Conservation (phyloP, 2,888 invertebrate species). For the Tanytarsus gracilentus region DNA sequence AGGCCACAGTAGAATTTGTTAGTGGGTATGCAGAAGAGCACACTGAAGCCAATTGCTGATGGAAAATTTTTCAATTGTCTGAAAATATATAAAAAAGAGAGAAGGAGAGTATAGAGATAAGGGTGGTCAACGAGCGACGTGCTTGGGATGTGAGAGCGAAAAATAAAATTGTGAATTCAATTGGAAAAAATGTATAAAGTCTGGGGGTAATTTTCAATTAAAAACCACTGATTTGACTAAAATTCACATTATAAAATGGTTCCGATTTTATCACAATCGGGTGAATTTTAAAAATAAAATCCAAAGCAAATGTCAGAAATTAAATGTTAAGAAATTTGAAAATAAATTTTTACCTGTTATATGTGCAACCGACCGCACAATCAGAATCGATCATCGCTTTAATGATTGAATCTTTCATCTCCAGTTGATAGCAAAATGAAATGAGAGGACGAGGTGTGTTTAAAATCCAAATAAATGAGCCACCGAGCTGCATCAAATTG, state of each 20-base stretch:
- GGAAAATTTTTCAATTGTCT: conserved; percentile 37
- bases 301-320: neutral
- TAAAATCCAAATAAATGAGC: conserved; percentile 34
- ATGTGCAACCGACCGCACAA: conserved; percentile 40
- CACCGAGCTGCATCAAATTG: conserved; percentile 39
- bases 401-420: conserved; percentile 37
- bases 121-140: neutral
- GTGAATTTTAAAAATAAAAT: neutral
- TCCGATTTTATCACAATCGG: neutral
- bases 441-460: conserved; percentile 38
- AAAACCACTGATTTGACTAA: neutral
- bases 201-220: neutral
- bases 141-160: neutral
- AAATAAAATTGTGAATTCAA: neutral
- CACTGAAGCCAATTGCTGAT: conserved; percentile 38
- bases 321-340: neutral
- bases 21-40: conserved; percentile 37
- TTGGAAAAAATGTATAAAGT: neutral
- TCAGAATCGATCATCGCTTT: conserved; percentile 41
- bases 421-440: conserved; percentile 40
- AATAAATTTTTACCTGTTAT: conserved; percentile 36
- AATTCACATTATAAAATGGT: neutral
- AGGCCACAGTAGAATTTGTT: conserved; percentile 41
- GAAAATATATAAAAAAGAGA: conserved; percentile 26
- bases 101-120: neutral